phyloP scores from a whole-genome alignment of 2,113 vertebrate genomes.

The Prionailurus viverrinus region DNA sequence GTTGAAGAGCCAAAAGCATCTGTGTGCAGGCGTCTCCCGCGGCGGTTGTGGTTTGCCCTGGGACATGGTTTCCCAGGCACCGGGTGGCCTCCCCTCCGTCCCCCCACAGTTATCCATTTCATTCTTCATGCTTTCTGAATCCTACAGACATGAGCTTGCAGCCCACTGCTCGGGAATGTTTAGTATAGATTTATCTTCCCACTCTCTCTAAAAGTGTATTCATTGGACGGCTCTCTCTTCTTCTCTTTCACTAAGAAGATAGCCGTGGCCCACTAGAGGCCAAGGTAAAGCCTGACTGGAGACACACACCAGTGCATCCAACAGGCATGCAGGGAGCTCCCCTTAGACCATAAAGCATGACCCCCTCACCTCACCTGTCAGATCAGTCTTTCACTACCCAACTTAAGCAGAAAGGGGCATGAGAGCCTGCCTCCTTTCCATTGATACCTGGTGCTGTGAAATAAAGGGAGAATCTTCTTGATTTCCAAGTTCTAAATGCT shows the following conservation, averaged over 20 bases:
- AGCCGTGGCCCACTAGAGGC: background rate
- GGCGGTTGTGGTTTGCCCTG: rapidly evolving
- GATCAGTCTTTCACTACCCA: background rate
- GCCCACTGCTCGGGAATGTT: background rate
- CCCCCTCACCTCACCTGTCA: background rate
- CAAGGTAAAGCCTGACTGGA: background rate
- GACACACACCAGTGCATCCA: background rate
- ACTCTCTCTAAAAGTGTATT: background rate
- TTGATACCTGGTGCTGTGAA: background rate
- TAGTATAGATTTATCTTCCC: too few relatives aligned
- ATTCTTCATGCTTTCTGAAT: background rate
- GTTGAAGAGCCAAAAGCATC: rapidly evolving
- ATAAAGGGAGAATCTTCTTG: too few relatives aligned
- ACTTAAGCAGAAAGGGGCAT: background rate
- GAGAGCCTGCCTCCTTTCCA: background rate
- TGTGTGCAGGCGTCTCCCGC: rapidly evolving
- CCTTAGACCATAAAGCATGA: background rate
- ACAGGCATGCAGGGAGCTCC: background rate
- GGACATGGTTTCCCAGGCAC: background rate
- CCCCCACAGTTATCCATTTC: background rate
- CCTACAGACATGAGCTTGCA: background rate
- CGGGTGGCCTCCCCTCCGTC: background rate
- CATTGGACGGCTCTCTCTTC: background rate
- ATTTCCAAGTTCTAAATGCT: background rate
- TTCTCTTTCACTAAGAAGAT: background rate